Percentiles rank a stretch among this genome's conserved stretches.
phyloP scores from a whole-genome alignment of 2,113 vertebrate species.

The Callocephalon fimbriatum region DNA sequence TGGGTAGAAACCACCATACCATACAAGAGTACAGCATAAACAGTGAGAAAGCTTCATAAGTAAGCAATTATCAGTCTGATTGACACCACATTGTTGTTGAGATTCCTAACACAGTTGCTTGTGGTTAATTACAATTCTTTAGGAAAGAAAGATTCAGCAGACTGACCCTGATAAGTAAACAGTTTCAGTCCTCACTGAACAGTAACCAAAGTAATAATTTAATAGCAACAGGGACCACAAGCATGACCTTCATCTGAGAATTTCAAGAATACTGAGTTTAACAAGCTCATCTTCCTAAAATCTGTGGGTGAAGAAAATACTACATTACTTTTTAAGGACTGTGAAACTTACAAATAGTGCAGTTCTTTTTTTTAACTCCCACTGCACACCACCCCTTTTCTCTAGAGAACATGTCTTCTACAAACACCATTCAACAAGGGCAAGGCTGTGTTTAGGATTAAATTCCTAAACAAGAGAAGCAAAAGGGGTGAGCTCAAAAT shows the following conservation, averaged over 20 bases:
- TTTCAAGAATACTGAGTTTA: not conserved
- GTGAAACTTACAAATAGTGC: not conserved
- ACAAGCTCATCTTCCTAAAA: not conserved
- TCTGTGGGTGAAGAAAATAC: not conserved
- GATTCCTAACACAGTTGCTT: conserved; percentile 13
- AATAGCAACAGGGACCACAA: not conserved
- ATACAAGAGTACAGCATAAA: not conserved
- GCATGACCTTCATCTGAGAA: not conserved
- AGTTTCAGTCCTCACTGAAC: not conserved
- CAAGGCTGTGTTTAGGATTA: not conserved
- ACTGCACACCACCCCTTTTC: too few species aligned
- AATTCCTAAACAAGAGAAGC: not conserved
- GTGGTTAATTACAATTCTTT: not conserved
- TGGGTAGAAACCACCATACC: not conserved
- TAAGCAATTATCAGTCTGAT: not conserved
- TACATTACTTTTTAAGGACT: not conserved
- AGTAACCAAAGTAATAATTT: not conserved
- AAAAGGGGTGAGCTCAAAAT: not conserved
- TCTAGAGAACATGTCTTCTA: not conserved
- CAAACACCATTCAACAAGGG: not conserved
- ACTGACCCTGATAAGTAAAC: not conserved
- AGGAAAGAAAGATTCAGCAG: not conserved
- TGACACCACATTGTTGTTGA: not conserved
- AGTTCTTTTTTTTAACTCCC: not conserved
- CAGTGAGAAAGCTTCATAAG: not conserved